Conservation (phyloP, 2,888 invertebrate genomes). For the Cosmia pyralina region DNA sequence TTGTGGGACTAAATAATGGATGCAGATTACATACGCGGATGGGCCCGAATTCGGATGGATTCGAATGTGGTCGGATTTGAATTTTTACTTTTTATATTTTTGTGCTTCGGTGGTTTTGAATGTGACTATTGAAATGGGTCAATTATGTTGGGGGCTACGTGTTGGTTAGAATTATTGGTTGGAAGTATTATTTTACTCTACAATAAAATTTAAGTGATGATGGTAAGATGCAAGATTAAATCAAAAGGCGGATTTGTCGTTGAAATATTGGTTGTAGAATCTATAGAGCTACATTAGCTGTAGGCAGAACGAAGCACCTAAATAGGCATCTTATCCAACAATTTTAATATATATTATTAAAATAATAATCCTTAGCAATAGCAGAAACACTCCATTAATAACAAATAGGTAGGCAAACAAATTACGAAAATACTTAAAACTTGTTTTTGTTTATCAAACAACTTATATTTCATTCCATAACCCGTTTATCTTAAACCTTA, state of each 20-base stretch:
- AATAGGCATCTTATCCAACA: background rate
- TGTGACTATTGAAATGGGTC: conserved; percentile 42
- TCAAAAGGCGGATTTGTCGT: background rate
- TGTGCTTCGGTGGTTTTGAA: conserved; percentile 46
- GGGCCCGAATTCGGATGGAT: conserved; percentile 55
- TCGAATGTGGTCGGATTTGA: conserved; percentile 65
- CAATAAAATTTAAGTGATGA: conserved; percentile 4
- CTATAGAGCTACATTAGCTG: too few relatives aligned
- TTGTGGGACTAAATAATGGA: conserved; percentile 69
- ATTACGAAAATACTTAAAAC: conserved; percentile 25
- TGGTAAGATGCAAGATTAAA: too few relatives aligned
- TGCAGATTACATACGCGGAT: conserved; percentile 68
- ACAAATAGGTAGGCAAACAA: conserved; percentile 10
- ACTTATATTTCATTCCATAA: conserved; percentile 53
- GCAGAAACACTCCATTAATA: background rate
- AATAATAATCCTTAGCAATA: too few relatives aligned
- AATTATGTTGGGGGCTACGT: conserved; percentile 36
- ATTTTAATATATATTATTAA: background rate
- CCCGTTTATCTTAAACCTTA: conserved; percentile 60
- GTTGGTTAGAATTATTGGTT: conserved; percentile 26
- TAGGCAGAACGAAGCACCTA: too few relatives aligned
- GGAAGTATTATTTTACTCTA: conserved; percentile 29
- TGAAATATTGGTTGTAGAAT: background rate
- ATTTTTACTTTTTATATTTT: conserved; percentile 65
- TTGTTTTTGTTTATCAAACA: conserved; percentile 51